These are phyloP conservation scores for Platycercus adscitus DNA, from an alignment of 2,113 vertebrate genomes.

Conservation along the genomic window DNA sequence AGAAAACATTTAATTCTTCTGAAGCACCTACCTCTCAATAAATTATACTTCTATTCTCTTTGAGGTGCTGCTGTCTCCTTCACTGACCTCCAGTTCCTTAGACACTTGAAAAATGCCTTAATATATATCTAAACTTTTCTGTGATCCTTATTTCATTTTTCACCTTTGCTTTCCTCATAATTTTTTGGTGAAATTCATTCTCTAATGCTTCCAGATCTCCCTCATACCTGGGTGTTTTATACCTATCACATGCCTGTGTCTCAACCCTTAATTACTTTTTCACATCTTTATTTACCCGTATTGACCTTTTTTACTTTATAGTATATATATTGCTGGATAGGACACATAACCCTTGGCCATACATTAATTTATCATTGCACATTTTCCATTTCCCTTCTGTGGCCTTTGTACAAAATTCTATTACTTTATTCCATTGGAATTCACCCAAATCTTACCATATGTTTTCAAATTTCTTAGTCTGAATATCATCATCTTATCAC, in stretches of 20 bases:
- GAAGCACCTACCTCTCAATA: not conserved
- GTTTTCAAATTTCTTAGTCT: conserved; percentile 53
- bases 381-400: conserved; percentile 66
- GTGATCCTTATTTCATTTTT: conserved; percentile 55
- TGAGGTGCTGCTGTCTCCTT: not conserved
- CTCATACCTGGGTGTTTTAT: conserved; percentile 12
- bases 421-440: conserved; percentile 64
- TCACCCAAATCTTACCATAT: conserved; percentile 57
- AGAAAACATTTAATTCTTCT: conserved; percentile 58
- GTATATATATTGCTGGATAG: conserved; percentile 33
- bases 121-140: conserved; percentile 59
- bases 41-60: conserved; percentile 42
- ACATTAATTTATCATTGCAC: conserved; percentile 62
- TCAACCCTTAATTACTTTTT: conserved; percentile 46
- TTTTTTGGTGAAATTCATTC: conserved; percentile 56
- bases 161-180: conserved; percentile 45
- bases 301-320: conserved; percentile 48
- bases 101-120: conserved; percentile 53
- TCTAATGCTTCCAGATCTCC: not conserved
- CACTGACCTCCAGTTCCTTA: conserved; percentile 26
- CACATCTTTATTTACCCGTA: conserved; percentile 53
- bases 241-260: conserved; percentile 18
- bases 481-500: conserved; percentile 64
- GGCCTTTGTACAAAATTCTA: conserved; percentile 63
- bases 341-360: conserved; percentile 47